Evolutionary conservation across 2,113 vertebrate species (phyloP), one percentile per base, ranked within the genome.

Genomic region (Lutjanus erythropterus): DNA sequence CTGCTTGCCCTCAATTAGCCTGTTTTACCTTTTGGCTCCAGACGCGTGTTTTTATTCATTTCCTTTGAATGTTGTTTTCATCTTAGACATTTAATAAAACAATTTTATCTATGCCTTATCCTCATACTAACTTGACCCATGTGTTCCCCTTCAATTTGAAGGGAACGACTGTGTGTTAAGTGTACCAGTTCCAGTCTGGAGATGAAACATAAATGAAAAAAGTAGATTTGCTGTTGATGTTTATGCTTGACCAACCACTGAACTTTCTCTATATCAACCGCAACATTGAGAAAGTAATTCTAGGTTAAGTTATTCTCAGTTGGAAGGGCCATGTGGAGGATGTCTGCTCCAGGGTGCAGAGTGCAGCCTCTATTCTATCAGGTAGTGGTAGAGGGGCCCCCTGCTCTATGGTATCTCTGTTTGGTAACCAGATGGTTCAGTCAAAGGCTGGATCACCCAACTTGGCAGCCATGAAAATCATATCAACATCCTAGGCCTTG

Each of bases 1-100:
- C 21, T 15, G 1, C 61, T 46, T 29, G 31, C 50, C n/a, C 31
- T 59, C n/a, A 59, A 50, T 55, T 55, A 75, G 27, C 47, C 71
- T 21, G 46, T 0, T 0, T 27, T 21, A 39, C 10, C 31, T 50
- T 31, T 29, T 27, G 7, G 19, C 52, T 8, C 35, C 39, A 9
- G 3, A 8, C 23, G 10, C 14, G 18, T 3, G 16, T 21, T 50
- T 16, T n/a, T 23, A 37, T 47, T n/a, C n/a, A 10, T 52, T 41
- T 31, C 6, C 23, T 55, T n/a, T 39, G 16, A 46, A 0, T 27
- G 10, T 23, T 18, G 18, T 47, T 56, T 72, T 15, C 33, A 58
- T 21, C 52, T 72, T 49, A 64, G 11, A 62, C 31, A 31, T 23
- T 39, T 2, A 18, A 15, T 44, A 8, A 47, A 44, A 55, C n/a